A percentile compares a stretch with the other conserved stretches of the same genome.
These are phyloP conservation scores for Eciton burchellii DNA, from an alignment of 1,140 invertebrate genomes.

Conservation along the genomic window DNA sequence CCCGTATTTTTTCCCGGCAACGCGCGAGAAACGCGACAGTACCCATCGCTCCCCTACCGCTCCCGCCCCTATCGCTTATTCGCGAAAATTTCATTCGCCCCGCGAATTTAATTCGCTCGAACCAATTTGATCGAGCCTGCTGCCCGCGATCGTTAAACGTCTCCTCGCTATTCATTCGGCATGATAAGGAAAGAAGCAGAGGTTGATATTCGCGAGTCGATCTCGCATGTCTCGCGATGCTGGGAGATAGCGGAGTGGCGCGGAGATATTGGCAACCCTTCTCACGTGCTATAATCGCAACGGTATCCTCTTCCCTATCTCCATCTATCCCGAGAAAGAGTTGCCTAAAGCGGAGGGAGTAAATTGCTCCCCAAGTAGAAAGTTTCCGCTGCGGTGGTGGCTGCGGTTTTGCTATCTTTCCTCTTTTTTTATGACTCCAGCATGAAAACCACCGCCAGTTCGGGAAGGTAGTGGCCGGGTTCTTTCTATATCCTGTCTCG, in stretches of 20 bases:
- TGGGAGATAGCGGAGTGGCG: conserved; percentile 41
- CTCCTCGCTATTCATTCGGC: not conserved
- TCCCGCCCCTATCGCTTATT: conserved; percentile 3
- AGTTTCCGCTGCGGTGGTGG: conserved; percentile 70
- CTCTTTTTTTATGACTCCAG: conserved; percentile 34
- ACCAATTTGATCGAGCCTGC: not conserved
- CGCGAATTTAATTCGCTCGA: too few relatives aligned
- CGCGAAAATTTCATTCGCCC: not conserved
- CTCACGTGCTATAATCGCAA: conserved; percentile 60
- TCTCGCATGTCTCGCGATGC: conserved; percentile 25
- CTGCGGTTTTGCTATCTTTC: conserved; percentile 65
- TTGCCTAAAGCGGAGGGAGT: conserved; percentile 55
- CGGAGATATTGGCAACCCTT: conserved; percentile 58
- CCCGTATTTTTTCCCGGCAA: not conserved
- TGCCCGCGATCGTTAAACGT: not conserved
- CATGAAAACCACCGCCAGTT: conserved; percentile 50
- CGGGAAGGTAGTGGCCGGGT: conserved; percentile 19
- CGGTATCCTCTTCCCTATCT: conserved; percentile 51
- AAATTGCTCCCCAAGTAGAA: conserved; percentile 74
- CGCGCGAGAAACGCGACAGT: not conserved
- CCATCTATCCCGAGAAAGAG: conserved; percentile 62
- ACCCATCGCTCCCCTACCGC: not conserved
- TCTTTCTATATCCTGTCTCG: conserved; percentile 51
- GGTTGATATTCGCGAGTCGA: conserved; percentile 22
- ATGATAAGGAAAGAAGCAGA: not conserved